These are phyloP conservation scores for Pogonophryne albipinna DNA, from an alignment of 2,797 vertebrate species.

Conservation along the genomic window DNA sequence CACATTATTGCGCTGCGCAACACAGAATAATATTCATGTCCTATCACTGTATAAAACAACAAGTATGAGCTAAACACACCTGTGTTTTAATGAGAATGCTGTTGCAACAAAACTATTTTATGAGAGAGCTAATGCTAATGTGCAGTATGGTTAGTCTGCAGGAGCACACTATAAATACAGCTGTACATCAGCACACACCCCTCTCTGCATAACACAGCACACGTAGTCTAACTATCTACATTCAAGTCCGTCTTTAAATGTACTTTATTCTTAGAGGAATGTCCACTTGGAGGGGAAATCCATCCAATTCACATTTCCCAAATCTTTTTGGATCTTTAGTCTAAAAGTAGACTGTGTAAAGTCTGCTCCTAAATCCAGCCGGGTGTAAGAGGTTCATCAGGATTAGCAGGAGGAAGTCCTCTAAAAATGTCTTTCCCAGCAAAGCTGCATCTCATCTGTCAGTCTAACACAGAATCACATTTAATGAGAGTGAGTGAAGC, in stretches of 20 bases:
- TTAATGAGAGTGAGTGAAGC: background rate
- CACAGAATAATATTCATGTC: too few relatives aligned
- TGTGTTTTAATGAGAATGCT: background rate
- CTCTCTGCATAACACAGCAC: slow-evolving; percentile 7
- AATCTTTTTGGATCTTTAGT: slow-evolving; percentile 66
- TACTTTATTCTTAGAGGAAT: slow-evolving; percentile 4
- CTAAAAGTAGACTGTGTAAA: slow-evolving; percentile 79
- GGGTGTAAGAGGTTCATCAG: slow-evolving; percentile 52
- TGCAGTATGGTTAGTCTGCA: slow-evolving; percentile 27
- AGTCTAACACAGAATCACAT: background rate
- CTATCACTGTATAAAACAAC: background rate
- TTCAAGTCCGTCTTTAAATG: background rate
- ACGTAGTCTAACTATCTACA: slow-evolving; percentile 5
- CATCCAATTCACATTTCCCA: slow-evolving; percentile 61
- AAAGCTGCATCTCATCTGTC: too few relatives aligned
- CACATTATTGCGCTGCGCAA: too few relatives aligned
- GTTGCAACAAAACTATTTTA: background rate
- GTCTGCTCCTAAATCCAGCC: slow-evolving; percentile 66
- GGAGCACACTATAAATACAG: slow-evolving; percentile 38
- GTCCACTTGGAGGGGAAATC: slow-evolving; percentile 28
- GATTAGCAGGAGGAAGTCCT: slow-evolving; percentile 65
- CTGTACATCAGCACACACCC: background rate
- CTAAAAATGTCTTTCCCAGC: slow-evolving; percentile 38
- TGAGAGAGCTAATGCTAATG: background rate
- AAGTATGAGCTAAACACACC: too few relatives aligned